A percentile compares a stretch with the other conserved stretches of the same genome.
Evolutionary conservation across 2,113 vertebrate genomes (phyloP).

Genomic region (Kryptolebias marmoratus): DNA sequence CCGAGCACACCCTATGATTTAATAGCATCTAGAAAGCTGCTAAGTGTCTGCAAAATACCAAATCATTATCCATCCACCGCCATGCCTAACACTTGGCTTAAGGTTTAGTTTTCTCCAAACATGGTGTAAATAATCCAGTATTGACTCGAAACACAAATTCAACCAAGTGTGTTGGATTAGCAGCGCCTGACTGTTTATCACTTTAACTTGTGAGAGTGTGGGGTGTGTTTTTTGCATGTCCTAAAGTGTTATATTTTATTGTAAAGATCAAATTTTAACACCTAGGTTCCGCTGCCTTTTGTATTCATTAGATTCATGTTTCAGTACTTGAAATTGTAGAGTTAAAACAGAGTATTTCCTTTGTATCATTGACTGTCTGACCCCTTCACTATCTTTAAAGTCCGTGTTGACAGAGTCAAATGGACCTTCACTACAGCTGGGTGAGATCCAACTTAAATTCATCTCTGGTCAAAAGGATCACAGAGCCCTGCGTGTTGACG

Average conservation of each 20-base stretch:
- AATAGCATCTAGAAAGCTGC: neutral
- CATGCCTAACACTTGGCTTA: no score
- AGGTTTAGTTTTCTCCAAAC: no score
- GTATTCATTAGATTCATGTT: no score
- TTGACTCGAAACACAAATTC: no score
- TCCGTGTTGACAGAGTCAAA: conserved; percentile 2
- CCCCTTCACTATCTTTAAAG: neutral
- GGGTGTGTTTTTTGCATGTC: no score
- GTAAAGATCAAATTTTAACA: neutral
- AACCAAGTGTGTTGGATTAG: no score
- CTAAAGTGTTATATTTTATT: neutral
- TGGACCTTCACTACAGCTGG: conserved; percentile 9
- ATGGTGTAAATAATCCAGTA: no score
- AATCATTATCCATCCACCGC: no score
- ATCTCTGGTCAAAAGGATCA: conserved; percentile 37
- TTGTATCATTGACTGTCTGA: neutral
- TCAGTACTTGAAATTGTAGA: neutral
- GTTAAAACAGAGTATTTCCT: neutral
- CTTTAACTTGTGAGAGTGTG: no score
- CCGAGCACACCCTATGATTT: no score
- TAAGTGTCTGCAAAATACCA: neutral
- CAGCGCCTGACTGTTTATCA: no score
- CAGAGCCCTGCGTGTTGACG: conserved; percentile 22
- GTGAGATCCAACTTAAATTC: neutral
- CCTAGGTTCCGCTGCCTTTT: neutral